Percentiles rank a stretch among this genome's conserved stretches.
phyloP scores from a whole-genome alignment of 2,797 vertebrate species.

The Centroberyx gerrardi region DNA sequence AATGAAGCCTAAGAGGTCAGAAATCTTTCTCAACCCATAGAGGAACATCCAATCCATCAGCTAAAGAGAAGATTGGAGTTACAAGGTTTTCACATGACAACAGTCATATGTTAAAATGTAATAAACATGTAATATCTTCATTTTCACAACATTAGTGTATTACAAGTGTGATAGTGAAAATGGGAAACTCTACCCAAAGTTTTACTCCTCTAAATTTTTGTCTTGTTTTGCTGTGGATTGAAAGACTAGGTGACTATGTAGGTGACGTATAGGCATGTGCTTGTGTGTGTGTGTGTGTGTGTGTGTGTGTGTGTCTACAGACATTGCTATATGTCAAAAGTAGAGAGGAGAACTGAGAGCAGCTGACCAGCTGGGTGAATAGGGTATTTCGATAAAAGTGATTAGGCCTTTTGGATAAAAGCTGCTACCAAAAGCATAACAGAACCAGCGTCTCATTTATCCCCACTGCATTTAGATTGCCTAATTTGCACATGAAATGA shows the following conservation, averaged over 20 bases:
- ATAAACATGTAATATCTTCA: conserved; percentile 18
- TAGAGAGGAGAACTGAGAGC: conserved; percentile 36
- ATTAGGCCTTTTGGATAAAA: conserved; percentile 67
- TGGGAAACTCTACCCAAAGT: conserved; percentile 7
- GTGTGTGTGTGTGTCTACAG: conserved; percentile 32
- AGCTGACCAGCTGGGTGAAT: conserved; percentile 31
- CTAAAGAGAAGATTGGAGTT: too few species aligned
- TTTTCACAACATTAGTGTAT: conserved; percentile 30
- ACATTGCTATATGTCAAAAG: conserved; percentile 41
- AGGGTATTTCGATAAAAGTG: conserved; percentile 60
- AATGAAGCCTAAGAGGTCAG: too few species aligned
- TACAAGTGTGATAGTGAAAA: conserved; percentile 24
- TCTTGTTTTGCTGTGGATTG: neutral
- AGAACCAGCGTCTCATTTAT: conserved; percentile 57
- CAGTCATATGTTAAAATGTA: too few species aligned
- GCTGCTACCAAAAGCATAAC: conserved; percentile 64
- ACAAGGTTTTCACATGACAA: too few species aligned
- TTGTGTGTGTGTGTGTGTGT: conserved; percentile 34
- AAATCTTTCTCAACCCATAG: too few species aligned
- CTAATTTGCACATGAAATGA: conserved; percentile 77
- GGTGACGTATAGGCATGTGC: conserved; percentile 7
- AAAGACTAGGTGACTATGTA: too few species aligned
- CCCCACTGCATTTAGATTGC: conserved; percentile 78
- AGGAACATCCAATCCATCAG: too few species aligned
- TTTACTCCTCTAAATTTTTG: conserved; percentile 28